Base-by-base conservation (phyloP, 2,888 invertebrate genomes). In the Perizoma flavofasciatum region DNA sequence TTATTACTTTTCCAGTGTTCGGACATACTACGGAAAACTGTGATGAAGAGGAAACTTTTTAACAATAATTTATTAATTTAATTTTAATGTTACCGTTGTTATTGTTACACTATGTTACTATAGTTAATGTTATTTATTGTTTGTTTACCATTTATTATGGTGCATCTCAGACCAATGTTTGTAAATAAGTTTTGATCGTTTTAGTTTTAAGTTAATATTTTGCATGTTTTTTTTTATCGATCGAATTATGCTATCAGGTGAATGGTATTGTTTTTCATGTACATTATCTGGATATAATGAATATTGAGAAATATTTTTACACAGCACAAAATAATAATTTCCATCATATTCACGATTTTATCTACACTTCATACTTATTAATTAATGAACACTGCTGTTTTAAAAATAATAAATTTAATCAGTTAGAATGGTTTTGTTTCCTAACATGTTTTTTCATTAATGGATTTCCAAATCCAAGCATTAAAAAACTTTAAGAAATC, bases 21-120 rank as follows among this genome's bases (percentile, higher is more conserved):
- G 98, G 97, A 51, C 98, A 98, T 82, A 94, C 95, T 73, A 96
- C 97, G 34, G 95, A 95, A 78, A 95, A 97, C 82, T 98, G 98
- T 92, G 95, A 96, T 85, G 97, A 97, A 83, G 95, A 95, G 77
- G 96, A 97, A 89, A 96, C 96, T 67, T 97, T 95, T 93, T 96
- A 94, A 86, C 71, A 72, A 66, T 68, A 82, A 81, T 79, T 83
- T 81, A 82, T 81, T 84, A 65, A 73, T 73, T 78, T 86, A 83
- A 79, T 82, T 82, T 73, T 83, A 85, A 84, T 82, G 89, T 90
- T 91, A 90, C 89, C 86, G 78, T 87, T 89, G 83, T 88, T 87
- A 77, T 85, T 91, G 85, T 90, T 89, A 82, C 77, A 85, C 71
- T 79, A 85, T 85, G 84, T 79, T 81, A 72, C 54, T 55, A 33